phyloP scores from a whole-genome alignment of 35 echinoderm and acorn worm genomes.

The Heliocidaris tuberculata region DNA sequence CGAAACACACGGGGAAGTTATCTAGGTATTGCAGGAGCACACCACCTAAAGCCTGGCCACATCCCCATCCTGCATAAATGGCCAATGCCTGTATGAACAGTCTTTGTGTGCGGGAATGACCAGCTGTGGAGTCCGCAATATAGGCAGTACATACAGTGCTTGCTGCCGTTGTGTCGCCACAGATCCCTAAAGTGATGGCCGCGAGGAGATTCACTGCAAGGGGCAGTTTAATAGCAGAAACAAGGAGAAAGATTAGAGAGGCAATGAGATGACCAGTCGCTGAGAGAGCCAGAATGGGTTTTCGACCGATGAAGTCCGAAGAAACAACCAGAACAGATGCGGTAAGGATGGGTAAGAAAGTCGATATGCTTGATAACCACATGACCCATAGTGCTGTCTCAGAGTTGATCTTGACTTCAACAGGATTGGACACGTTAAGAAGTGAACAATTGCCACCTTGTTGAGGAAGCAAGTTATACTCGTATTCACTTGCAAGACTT shows the following conservation, averaged over 20 bases:
- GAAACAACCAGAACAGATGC: slow-evolving; percentile 43
- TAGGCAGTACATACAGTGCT: slow-evolving; percentile 36
- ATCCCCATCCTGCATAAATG: slow-evolving; percentile 18
- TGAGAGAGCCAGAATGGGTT: slow-evolving; percentile 49
- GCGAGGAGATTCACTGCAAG: slow-evolving; percentile 15
- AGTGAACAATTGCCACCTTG: background rate
- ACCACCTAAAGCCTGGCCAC: slow-evolving; percentile 33
- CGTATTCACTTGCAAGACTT: slow-evolving; percentile 35
- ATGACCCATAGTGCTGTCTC: slow-evolving; percentile 58
- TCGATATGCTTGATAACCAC: slow-evolving; percentile 49
- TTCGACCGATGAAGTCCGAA: slow-evolving; percentile 56
- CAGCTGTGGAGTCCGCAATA: slow-evolving; percentile 34
- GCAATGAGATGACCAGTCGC: slow-evolving; percentile 47
- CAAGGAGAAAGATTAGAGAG: slow-evolving; percentile 3
- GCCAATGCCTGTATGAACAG: slow-evolving; percentile 18
- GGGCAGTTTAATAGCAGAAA: slow-evolving; percentile 21
- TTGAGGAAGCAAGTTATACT: slow-evolving; percentile 38
- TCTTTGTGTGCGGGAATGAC: background rate
- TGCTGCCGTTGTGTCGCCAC: slow-evolving; percentile 31
- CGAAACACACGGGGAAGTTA: slow-evolving; percentile 34
- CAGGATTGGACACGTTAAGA: background rate
- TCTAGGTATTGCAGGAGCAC: slow-evolving; percentile 18
- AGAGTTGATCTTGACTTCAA: slow-evolving; percentile 45
- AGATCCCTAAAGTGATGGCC: slow-evolving; percentile 36
- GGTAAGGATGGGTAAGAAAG: slow-evolving; percentile 38